These are phyloP conservation scores for Leucophora obtusa DNA, from an alignment of 2,888 invertebrate genomes.

Conservation along the genomic window DNA sequence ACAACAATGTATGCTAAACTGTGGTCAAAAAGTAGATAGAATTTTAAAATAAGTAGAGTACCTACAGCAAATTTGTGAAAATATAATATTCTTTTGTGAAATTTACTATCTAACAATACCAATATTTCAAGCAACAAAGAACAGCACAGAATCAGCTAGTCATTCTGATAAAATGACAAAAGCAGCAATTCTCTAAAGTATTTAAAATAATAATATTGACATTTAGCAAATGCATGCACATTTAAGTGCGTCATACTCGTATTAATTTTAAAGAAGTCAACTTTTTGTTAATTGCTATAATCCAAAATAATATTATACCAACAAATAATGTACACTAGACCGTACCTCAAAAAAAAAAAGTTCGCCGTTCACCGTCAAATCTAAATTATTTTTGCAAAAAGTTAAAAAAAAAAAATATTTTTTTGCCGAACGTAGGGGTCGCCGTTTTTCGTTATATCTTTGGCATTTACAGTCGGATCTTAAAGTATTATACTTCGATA, in stretches of 20 bases:
- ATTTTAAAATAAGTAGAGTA: neutral
- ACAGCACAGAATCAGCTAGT: constrained; percentile 15
- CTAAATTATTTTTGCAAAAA: too few relatives aligned
- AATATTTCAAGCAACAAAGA: constrained; percentile 46
- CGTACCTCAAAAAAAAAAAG: too few relatives aligned
- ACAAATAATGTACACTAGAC: too few relatives aligned
- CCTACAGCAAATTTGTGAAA: too few relatives aligned
- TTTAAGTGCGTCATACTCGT: neutral
- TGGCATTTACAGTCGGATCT: too few relatives aligned
- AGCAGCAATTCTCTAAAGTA: neutral
- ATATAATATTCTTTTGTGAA: neutral
- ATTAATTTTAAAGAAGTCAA: neutral
- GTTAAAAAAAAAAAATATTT: too few relatives aligned
- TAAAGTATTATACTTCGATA: too few relatives aligned
- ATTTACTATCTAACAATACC: constrained; percentile 66
- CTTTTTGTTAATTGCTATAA: too few relatives aligned
- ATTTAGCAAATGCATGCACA: constrained; percentile 14
- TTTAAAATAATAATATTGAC: constrained; percentile 12
- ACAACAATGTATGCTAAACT: constrained; percentile 18
- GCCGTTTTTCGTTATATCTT: too few relatives aligned
- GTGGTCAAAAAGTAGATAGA: constrained; percentile 1
- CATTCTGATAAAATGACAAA: constrained; percentile 3
- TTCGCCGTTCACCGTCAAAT: too few relatives aligned
- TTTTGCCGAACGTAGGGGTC: too few relatives aligned
- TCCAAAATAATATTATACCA: too few relatives aligned